Conservation (phyloP, 2,888 invertebrate species). For the Rhopalosiphum nymphaeae region DNA sequence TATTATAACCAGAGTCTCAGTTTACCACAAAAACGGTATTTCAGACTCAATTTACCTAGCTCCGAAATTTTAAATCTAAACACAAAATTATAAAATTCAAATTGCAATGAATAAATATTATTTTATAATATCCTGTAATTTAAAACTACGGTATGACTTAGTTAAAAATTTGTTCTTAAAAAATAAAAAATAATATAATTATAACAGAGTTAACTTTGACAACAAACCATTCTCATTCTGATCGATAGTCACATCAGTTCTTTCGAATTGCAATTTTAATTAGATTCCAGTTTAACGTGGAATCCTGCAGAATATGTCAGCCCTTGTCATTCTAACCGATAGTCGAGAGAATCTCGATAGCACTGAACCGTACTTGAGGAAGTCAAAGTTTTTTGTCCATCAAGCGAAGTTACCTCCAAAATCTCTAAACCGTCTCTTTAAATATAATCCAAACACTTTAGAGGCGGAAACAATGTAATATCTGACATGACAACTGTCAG, state of each 20-base stretch:
- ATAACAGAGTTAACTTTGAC: conserved; percentile 40
- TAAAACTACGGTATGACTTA: neutral
- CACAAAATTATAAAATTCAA: neutral
- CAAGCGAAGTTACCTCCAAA: conserved; percentile 21
- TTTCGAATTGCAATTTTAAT: conserved; percentile 50
- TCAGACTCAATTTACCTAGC: too few relatives aligned
- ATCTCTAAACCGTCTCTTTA: conserved; percentile 30
- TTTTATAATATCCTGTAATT: neutral
- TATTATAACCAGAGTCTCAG: too few relatives aligned
- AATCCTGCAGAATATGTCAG: conserved; percentile 52
- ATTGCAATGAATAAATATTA: neutral
- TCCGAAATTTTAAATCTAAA: neutral
- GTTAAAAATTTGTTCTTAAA: neutral
- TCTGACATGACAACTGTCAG: neutral
- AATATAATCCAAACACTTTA: conserved; percentile 31
- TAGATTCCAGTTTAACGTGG: conserved; percentile 58
- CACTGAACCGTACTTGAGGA: conserved; percentile 33
- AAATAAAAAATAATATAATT: conserved; percentile 37
- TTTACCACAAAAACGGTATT: too few relatives aligned
- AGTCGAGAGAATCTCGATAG: conserved; percentile 42
- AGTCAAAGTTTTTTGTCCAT: conserved; percentile 35
- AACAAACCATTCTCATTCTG: conserved; percentile 30
- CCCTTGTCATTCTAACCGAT: conserved; percentile 48
- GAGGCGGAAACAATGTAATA: neutral
- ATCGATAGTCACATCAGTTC: conserved; percentile 43